Evolutionary conservation across 1,140 invertebrate species (phyloP).

Genomic region (Helicoverpa armigera): DNA sequence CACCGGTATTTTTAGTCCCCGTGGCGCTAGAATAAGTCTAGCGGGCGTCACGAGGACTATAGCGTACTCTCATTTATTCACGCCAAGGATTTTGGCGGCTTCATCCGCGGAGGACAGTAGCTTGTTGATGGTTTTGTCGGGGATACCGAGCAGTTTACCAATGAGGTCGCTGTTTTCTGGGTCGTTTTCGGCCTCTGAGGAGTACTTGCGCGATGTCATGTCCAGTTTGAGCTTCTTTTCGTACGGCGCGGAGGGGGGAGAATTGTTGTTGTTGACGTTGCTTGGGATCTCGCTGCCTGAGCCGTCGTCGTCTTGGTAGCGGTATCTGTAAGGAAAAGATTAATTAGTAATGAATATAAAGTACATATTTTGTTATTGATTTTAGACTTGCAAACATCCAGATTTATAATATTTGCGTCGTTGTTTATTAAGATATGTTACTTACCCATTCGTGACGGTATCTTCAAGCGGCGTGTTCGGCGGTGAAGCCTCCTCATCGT

Average conservation of each 20-base stretch:
- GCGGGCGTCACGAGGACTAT: slow-evolving; percentile 83
- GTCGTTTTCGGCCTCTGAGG: slow-evolving; percentile 83
- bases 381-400: not conserved
- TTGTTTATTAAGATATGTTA: not conserved
- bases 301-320: slow-evolving; percentile 78
- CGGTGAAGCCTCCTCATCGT: slow-evolving; percentile 85
- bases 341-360: not conserved
- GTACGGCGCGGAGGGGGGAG: slow-evolving; percentile 77
- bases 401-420: not conserved
- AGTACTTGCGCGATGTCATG: slow-evolving; percentile 83
- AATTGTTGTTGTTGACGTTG: slow-evolving; percentile 87
- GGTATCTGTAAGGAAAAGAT: slow-evolving; percentile 63
- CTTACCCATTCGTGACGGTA: slow-evolving; percentile 73
- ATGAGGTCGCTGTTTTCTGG: slow-evolving; percentile 92
- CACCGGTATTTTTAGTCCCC: slow-evolving; percentile 77
- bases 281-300: slow-evolving; percentile 83
- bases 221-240: slow-evolving; percentile 86
- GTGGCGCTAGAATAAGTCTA: slow-evolving; percentile 78
- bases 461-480: slow-evolving; percentile 67
- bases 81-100: slow-evolving; percentile 94
- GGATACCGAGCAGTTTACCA: slow-evolving; percentile 95
- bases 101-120: slow-evolving; percentile 94
- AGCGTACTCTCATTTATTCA: slow-evolving; percentile 89
- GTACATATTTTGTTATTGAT: not conserved
- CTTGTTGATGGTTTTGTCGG: slow-evolving; percentile 94